Conservation (phyloP, 2,888 invertebrate genomes). For the Congeria kusceri region DNA sequence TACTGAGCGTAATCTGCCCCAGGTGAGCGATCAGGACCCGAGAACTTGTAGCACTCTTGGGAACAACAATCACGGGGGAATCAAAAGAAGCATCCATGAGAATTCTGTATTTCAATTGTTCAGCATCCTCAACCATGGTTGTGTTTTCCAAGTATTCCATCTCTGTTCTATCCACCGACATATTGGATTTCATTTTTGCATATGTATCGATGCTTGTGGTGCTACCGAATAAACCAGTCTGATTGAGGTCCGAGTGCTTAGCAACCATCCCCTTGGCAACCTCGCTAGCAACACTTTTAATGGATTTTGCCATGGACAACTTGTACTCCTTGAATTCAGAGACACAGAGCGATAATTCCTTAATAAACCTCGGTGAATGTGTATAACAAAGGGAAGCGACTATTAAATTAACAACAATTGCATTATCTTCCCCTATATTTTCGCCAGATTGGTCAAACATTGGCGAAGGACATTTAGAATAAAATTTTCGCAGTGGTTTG, state of each 20-base stretch:
- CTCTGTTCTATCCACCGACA: conserved; percentile 46
- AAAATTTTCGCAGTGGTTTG: conserved; percentile 44
- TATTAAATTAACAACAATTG: conserved; percentile 80
- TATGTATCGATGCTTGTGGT: conserved; percentile 54
- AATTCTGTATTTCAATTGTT: conserved; percentile 41
- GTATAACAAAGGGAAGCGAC: conserved; percentile 97
- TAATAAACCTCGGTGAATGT: conserved; percentile 94
- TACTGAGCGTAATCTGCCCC: conserved; percentile 91
- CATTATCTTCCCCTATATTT: conserved; percentile 34
- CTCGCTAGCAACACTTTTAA: conserved; percentile 96
- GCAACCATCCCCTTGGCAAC: conserved; percentile 93
- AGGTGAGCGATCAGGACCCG: conserved; percentile 96
- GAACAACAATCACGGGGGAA: conserved; percentile 96
- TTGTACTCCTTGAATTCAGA: conserved; percentile 96
- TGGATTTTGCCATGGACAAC: conserved; percentile 93
- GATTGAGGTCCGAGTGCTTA: conserved; percentile 57
- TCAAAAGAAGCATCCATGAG: conserved; percentile 89
- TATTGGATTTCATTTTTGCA: conserved; percentile 35
- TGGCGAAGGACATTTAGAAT: neutral
- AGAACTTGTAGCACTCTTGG: conserved; percentile 91
- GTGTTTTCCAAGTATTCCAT: conserved; percentile 50
- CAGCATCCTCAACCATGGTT: conserved; percentile 21
- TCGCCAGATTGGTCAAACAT: conserved; percentile 15
- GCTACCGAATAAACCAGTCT: conserved; percentile 61
- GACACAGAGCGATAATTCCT: conserved; percentile 94